phyloP scores from a whole-genome alignment of 2,888 invertebrate species.

The Ophion obscuratus region DNA sequence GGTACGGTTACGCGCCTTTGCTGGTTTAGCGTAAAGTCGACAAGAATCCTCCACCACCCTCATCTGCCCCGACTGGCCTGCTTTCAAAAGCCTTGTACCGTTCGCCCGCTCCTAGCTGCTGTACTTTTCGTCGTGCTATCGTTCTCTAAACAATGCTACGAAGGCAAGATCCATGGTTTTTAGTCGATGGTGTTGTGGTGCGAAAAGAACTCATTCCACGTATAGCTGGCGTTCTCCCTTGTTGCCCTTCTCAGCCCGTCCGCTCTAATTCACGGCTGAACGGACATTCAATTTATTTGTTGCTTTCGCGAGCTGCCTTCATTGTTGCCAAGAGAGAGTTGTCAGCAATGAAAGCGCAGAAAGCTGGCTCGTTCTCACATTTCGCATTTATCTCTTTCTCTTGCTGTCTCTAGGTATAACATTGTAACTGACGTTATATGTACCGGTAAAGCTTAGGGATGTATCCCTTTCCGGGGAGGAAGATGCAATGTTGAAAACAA shows the following conservation, averaged over 20 bases:
- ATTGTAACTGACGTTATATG: not conserved
- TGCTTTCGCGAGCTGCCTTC: slow-evolving; percentile 31
- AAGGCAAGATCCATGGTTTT: slow-evolving; percentile 21
- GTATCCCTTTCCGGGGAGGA: not conserved
- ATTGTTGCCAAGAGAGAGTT: not conserved
- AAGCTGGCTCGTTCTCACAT: not conserved
- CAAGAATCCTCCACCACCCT: slow-evolving; percentile 4
- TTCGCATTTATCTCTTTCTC: not conserved
- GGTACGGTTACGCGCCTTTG: slow-evolving; percentile 2
- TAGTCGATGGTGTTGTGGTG: slow-evolving; percentile 38
- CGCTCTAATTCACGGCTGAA: slow-evolving; percentile 42
- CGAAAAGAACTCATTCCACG: slow-evolving; percentile 25
- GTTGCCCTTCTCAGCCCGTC: not conserved
- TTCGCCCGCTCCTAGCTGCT: no score
- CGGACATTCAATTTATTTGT: slow-evolving; percentile 55
- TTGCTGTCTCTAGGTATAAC: not conserved
- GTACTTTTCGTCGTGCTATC: slow-evolving; percentile 1
- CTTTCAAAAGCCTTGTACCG: not conserved
- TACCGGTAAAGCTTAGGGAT: not conserved
- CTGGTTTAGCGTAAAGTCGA: slow-evolving; percentile 20
- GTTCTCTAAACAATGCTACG: slow-evolving; percentile 18
- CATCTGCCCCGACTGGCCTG: not conserved
- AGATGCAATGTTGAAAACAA: slow-evolving; percentile 30
- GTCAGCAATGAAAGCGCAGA: slow-evolving; percentile 8
- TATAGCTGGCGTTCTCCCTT: not conserved